Evolutionary conservation across 2,113 vertebrate genomes (phyloP).

Genomic region (Steatornis caripensis): DNA sequence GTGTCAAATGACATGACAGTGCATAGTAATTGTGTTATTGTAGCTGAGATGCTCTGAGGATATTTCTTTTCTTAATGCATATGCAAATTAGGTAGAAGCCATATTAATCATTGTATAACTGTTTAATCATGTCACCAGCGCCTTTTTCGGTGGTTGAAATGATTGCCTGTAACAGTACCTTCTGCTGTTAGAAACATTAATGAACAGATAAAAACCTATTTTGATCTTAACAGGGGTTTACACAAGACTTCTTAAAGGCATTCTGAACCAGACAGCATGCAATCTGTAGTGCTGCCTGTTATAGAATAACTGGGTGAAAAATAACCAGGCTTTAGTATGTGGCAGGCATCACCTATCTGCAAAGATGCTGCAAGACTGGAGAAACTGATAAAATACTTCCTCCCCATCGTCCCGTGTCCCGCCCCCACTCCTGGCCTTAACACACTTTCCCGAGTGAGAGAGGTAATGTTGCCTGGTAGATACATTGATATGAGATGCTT

Average conservation of each 20-base stretch:
- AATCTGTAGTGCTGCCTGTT: not conserved
- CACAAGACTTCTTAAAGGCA: not conserved
- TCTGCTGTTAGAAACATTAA: not conserved
- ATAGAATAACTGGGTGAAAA: not conserved
- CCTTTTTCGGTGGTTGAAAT: not conserved
- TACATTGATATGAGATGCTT: not conserved
- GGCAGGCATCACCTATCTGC: not conserved
- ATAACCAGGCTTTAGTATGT: not conserved
- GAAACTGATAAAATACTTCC: no score
- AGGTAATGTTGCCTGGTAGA: not conserved
- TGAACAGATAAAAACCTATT: not conserved
- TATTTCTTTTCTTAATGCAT: constrained; percentile 44
- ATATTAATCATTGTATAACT: constrained; percentile 56
- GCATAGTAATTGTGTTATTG: not conserved
- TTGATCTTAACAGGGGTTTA: not conserved
- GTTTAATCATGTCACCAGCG: constrained; percentile 29
- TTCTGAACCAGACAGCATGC: not conserved
- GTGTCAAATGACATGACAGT: not conserved
- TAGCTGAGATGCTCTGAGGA: constrained; percentile 4
- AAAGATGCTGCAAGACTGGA: not conserved
- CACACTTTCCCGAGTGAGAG: not conserved
- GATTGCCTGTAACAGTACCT: not conserved
- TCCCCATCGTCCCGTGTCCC: no score
- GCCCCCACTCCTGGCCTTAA: no score
- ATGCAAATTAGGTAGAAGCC: constrained; percentile 64